Evolutionary conservation across 1,140 invertebrate species (phyloP).

Genomic region (Drosophila arizonae): DNA sequence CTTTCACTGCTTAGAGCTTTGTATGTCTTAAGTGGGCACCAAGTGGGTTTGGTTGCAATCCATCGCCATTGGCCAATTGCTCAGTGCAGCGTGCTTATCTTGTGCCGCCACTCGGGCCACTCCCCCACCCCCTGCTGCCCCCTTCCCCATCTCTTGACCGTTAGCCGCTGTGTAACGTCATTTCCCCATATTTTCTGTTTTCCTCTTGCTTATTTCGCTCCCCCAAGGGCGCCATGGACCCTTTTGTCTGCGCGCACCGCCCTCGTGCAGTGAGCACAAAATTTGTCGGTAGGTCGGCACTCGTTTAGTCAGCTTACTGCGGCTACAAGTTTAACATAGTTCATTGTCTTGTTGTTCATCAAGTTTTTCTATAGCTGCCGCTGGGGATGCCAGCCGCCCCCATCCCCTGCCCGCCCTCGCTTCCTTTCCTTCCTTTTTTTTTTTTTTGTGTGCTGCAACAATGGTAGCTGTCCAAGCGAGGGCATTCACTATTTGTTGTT

Average conservation of each 20-base stretch:
- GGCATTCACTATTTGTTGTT: conserved; percentile 39
- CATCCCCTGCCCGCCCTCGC: neutral
- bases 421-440: neutral
- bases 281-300: conserved; percentile 40
- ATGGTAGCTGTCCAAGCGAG: conserved; percentile 20
- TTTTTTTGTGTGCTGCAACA: conserved; percentile 12
- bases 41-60: conserved; percentile 53
- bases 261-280: conserved; percentile 44
- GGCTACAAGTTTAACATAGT: conserved; percentile 66
- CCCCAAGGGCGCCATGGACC: conserved; percentile 53
- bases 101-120: conserved; percentile 56
- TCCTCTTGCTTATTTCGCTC: conserved; percentile 20
- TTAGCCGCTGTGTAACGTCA: conserved; percentile 60
- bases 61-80: conserved; percentile 50
- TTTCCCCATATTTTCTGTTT: conserved; percentile 43
- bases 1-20: conserved; percentile 52
- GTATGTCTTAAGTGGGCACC: conserved; percentile 71
- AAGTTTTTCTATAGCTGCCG: conserved; percentile 59
- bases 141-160: conserved; percentile 14
- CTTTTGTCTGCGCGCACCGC: conserved; percentile 34
- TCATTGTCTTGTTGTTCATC: conserved; percentile 76
- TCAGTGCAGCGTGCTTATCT: conserved; percentile 70
- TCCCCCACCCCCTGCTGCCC: neutral
- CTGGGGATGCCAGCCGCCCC: conserved; percentile 16
- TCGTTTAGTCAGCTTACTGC: conserved; percentile 46